phyloP scores from a whole-genome alignment of 2,113 vertebrate species.

The Boleophthalmus pectinirostris region DNA sequence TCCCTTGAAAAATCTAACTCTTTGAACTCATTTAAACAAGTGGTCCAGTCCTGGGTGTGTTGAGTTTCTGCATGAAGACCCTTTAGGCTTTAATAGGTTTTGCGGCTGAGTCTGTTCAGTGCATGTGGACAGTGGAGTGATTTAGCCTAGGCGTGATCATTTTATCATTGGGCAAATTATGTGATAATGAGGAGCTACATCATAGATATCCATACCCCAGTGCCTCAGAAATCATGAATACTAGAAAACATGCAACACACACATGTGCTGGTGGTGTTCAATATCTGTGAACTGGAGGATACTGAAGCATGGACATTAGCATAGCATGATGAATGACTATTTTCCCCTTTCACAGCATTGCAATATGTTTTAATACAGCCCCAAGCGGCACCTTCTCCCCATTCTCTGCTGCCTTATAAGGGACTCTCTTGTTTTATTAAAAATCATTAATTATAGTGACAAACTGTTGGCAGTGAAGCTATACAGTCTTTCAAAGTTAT shows the following conservation, averaged over 20 bases:
- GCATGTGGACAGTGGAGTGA: conserved; percentile 41
- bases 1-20: conserved; percentile 1
- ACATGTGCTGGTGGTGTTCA: conserved; percentile 12
- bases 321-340: conserved; percentile 70
- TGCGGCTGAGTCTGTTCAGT: conserved; percentile 30
- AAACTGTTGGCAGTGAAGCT: conserved; percentile 60
- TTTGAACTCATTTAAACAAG: conserved; percentile 13
- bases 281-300: conserved; percentile 50
- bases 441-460: conserved; percentile 73
- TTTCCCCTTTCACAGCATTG: conserved; percentile 62
- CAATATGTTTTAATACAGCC: conserved; percentile 75
- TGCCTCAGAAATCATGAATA: conserved; percentile 36
- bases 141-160: conserved; percentile 62
- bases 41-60: conserved; percentile 20
- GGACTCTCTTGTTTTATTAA: conserved; percentile 72
- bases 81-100: conserved; percentile 39
- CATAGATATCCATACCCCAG: conserved; percentile 57
- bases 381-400: conserved; percentile 54
- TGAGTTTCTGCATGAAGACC: conserved; percentile 23
- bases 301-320: conserved; percentile 62
- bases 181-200: conserved; percentile 69
- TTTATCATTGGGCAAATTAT: conserved; percentile 72
- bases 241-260: conserved; percentile 1
- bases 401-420: conserved; percentile 43
- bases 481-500: conserved; percentile 53